phyloP scores from a whole-genome alignment of 2,797 vertebrate genomes.

The Carapus acus region DNA sequence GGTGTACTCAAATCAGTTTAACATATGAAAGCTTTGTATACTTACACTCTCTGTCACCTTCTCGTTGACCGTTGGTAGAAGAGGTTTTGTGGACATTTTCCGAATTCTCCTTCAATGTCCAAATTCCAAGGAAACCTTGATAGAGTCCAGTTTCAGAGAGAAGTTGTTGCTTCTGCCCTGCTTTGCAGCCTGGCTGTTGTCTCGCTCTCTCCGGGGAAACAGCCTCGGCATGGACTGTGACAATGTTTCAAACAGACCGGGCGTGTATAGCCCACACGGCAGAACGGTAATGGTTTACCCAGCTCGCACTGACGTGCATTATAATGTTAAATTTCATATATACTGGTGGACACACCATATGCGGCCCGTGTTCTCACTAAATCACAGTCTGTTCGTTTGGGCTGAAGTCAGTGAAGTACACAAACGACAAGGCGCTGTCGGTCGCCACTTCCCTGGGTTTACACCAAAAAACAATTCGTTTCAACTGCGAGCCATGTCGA shows the following conservation, averaged over 20 bases:
- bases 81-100: conserved; percentile 91
- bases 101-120: conserved; percentile 21
- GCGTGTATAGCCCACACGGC: conserved; percentile 47
- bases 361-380: conserved; percentile 25
- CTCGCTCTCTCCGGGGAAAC: conserved; percentile 38
- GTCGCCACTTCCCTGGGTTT: conserved; percentile 42
- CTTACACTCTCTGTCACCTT: conserved; percentile 92
- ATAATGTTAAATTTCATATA: conserved; percentile 5
- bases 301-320: not conserved
- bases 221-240: conserved; percentile 60
- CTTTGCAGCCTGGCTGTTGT: too few species aligned
- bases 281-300: conserved; percentile 14
- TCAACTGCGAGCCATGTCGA: conserved; percentile 36
- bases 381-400: conserved; percentile 44
- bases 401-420: conserved; percentile 44
- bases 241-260: conserved; percentile 46
- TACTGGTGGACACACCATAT: conserved; percentile 22
- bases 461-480: conserved; percentile 5
- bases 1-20: not conserved
- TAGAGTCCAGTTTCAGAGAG: conserved; percentile 18
- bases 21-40: conserved; percentile 40
- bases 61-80: conserved; percentile 91
- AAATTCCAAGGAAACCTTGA: conserved; percentile 29
- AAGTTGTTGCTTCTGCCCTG: conserved; percentile 11
- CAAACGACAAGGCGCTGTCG: conserved; percentile 48